Conservation (phyloP, 2,113 vertebrate species). For the Uria aalge region DNA sequence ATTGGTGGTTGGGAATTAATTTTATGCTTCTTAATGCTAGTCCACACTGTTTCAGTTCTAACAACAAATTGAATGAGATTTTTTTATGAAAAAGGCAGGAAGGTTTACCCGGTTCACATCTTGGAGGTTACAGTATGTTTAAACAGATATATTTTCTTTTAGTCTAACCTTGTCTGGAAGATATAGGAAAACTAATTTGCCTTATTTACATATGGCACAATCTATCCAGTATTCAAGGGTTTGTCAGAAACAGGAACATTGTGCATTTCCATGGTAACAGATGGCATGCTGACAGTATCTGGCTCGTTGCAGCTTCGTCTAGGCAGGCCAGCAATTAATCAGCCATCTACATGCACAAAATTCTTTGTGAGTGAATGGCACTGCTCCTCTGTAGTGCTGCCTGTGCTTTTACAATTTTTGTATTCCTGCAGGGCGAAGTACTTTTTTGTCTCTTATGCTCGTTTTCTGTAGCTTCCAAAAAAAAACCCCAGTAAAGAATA, state of each 20-base stretch:
- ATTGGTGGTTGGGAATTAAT: slow-evolving; percentile 60
- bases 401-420: slow-evolving; percentile 83
- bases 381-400: slow-evolving; percentile 83
- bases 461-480: slow-evolving; percentile 80
- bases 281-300: slow-evolving; percentile 90
- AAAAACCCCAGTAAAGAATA: slow-evolving; percentile 61
- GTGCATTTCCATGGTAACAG: slow-evolving; percentile 92
- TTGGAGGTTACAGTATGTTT: slow-evolving; percentile 77
- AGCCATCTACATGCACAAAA: slow-evolving; percentile 87
- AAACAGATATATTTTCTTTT: slow-evolving; percentile 85
- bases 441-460: slow-evolving; percentile 82
- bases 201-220: slow-evolving; percentile 90
- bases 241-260: slow-evolving; percentile 87
- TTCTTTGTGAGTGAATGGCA: slow-evolving; percentile 88
- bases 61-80: slow-evolving; percentile 57
- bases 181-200: slow-evolving; percentile 90
- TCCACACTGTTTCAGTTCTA: slow-evolving; percentile 59
- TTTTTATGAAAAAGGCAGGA: slow-evolving; percentile 59
- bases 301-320: slow-evolving; percentile 86
- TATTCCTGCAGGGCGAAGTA: slow-evolving; percentile 86
- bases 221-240: slow-evolving; percentile 87
- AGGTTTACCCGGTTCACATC: slow-evolving; percentile 61
- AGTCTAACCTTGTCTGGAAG: slow-evolving; percentile 84
- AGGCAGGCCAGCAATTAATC: slow-evolving; percentile 90
- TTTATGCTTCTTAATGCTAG: slow-evolving; percentile 61